Conservation (phyloP, 2,113 vertebrate species). For the Lichenostomus cassidix region DNA sequence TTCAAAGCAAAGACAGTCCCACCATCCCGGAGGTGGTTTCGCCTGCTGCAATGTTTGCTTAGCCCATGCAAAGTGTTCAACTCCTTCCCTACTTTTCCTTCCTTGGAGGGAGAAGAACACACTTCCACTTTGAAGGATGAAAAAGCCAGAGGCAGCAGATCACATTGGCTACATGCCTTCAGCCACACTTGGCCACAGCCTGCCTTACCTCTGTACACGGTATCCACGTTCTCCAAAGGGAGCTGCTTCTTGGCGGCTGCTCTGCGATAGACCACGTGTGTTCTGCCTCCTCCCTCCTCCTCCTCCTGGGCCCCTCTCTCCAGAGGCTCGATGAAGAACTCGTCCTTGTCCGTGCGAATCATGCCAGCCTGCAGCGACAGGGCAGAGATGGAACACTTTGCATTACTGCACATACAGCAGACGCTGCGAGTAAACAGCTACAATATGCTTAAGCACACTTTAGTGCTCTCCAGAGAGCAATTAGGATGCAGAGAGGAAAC, state of each 20-base stretch:
- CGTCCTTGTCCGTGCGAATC: constrained; percentile 93
- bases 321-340: constrained; percentile 97
- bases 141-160: background rate
- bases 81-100: background rate
- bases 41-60: background rate
- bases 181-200: background rate
- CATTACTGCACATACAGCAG: constrained; percentile 34
- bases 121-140: background rate
- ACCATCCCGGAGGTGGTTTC: background rate
- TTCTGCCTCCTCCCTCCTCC: constrained; percentile 78
- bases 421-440: constrained; percentile 32
- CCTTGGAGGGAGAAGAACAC: background rate
- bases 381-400: constrained; percentile 47
- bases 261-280: constrained; percentile 91
- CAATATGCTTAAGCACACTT: constrained; percentile 72
- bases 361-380: constrained; percentile 87
- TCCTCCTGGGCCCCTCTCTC: constrained; percentile 80
- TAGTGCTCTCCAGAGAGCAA: constrained; percentile 55
- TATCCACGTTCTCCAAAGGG: constrained; percentile 51
- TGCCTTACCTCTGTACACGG: constrained; percentile 85
- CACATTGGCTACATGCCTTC: background rate
- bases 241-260: constrained; percentile 79
- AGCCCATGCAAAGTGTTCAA: background rate
- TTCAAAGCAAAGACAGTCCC: background rate
- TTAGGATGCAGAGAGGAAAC: constrained; percentile 61